These are phyloP conservation scores for Asteroscopus sphinx DNA, from an alignment of 2,888 invertebrate species.

Conservation along the genomic window DNA sequence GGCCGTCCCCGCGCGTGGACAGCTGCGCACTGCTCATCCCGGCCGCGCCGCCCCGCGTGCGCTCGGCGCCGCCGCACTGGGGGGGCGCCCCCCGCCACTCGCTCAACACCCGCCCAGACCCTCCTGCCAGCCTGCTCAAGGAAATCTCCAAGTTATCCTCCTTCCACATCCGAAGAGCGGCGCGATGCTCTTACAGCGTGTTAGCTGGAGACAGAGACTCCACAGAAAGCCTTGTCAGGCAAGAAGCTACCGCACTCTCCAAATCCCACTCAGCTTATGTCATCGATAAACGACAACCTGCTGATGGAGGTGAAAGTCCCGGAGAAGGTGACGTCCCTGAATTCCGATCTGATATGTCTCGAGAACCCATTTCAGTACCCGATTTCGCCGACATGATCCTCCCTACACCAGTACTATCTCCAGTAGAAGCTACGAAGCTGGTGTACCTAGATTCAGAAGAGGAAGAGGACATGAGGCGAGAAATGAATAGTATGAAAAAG, in stretches of 20 bases:
- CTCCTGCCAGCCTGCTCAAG: conserved; percentile 88
- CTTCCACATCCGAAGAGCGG: conserved; percentile 91
- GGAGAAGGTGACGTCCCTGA: conserved; percentile 73
- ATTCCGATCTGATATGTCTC: conserved; percentile 82
- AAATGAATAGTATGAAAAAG: conserved; percentile 54
- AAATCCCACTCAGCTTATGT: conserved; percentile 90
- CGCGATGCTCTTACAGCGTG: conserved; percentile 93
- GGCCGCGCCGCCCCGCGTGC: conserved; percentile 70
- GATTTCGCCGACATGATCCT: conserved; percentile 92
- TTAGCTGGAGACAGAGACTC: conserved; percentile 91
- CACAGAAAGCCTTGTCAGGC: conserved; percentile 90
- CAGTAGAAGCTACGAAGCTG: conserved; percentile 91
- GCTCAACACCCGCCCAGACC: conserved; percentile 70
- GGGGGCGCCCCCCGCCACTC: conserved; percentile 50
- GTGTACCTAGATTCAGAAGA: conserved; percentile 93
- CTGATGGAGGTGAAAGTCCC: conserved; percentile 68
- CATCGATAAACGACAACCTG: conserved; percentile 82
- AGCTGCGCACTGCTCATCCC: conserved; percentile 92
- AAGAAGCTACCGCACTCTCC: conserved; percentile 76
- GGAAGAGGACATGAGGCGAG: conserved; percentile 82
- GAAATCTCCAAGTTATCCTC: conserved; percentile 93
- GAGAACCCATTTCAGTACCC: conserved; percentile 93
- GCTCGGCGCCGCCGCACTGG: conserved; percentile 76
- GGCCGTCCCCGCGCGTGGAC: conserved; percentile 93
- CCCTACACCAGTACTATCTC: conserved; percentile 91